These are phyloP conservation scores for Tachystola acroxantha DNA, from an alignment of 2,888 invertebrate genomes.

Conservation along the genomic window DNA sequence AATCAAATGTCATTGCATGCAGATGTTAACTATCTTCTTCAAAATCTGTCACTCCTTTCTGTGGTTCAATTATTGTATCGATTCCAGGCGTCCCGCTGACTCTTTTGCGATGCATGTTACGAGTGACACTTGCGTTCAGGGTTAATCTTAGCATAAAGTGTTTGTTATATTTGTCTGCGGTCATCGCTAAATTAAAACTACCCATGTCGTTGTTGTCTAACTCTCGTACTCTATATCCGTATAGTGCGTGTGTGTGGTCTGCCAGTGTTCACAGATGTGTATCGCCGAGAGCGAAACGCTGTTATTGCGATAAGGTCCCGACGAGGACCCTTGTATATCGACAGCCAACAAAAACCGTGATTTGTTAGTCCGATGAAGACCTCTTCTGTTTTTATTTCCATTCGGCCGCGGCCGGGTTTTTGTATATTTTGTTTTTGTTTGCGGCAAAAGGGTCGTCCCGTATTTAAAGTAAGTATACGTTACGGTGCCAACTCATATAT, in stretches of 20 bases:
- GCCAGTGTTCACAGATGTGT: conserved; percentile 13
- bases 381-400: conserved; percentile 54
- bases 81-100: no score
- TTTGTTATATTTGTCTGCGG: no score
- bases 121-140: no score
- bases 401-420: conserved; percentile 10
- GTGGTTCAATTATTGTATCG: no score
- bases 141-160: no score
- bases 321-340: neutral
- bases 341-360: conserved; percentile 45
- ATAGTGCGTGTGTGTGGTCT: conserved; percentile 6
- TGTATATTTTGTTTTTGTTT: conserved; percentile 7
- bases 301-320: conserved; percentile 24
- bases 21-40: no score
- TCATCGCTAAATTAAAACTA: neutral
- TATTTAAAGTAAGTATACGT: no score
- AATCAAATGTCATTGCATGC: no score
- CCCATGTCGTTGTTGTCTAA: neutral
- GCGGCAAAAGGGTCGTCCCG: neutral
- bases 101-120: no score
- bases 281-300: conserved; percentile 37
- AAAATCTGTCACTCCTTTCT: no score
- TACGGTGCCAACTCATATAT: no score
- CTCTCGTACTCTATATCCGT: neutral
- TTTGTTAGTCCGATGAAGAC: conserved; percentile 59